Evolutionary conservation across 2,797 vertebrate genomes (phyloP), one percentile per base, ranked within the genome.

Genomic region (Enteromius mattozi): DNA sequence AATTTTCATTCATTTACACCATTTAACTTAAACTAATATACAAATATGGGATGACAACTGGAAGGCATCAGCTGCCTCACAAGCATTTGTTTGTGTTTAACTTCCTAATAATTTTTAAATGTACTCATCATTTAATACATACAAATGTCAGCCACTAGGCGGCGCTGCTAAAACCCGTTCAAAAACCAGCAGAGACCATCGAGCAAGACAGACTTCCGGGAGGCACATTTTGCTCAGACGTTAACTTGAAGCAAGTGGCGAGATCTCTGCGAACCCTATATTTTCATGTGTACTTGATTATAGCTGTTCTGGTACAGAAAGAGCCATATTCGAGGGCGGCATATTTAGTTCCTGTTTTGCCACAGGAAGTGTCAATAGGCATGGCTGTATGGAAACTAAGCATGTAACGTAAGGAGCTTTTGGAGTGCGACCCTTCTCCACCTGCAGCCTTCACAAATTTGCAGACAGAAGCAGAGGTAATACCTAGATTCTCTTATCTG

Each of bases 151-250:
- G 30, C 61, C 83, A n/a, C 33, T 65, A 27, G 83, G 9, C 2
- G 3, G 77, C 54, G 83, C 66, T 54, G 59, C 68, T 74, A 2
- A 45, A 37, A 13, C 35, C 33, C 24, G 2, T 16, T 54, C 24
- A 7, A 6, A 27, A 3, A 17, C n/a, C 6, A 33, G n/a, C 1
- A 71, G 42, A 17, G 4, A 10, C 7, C 69, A 8, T 16, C 68
- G 77, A 79, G 59, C 1, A 54, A 80, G 61, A 82, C 59, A 80
- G 14, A 47, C 70, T 80, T 85, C 83, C 83, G 70, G 78, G 69
- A 85, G 79, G 69, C 82, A 78, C 74, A 16, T 16, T 59, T 42
- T 47, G 7, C 49, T 69, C 24, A 54, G 63, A 49, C 59, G 42
- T 27, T 3, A 65, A 49, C 4, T 51, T 42, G 49, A 77, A 75